Base-by-base conservation (phyloP, 2,113 vertebrate species). In the Pyrgilauda ruficollis region DNA sequence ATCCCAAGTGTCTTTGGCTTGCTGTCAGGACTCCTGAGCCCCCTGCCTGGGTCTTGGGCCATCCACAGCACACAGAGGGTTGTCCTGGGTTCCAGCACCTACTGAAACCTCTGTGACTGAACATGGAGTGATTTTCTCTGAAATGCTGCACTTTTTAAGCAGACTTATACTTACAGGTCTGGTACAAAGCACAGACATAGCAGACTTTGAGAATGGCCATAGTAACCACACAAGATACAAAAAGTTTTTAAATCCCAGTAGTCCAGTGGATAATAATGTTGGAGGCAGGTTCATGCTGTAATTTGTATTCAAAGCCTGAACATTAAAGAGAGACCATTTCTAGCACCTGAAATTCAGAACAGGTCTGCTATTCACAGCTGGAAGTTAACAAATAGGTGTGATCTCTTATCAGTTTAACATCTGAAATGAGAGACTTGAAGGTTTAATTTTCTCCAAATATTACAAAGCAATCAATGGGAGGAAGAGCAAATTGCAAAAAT, bases 241-340 rank as follows among this genome's bases (percentile, higher is more conserved):
- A 84, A 69, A 62, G 33, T 50, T 89, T 96, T 86, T 76, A 79
- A 96, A 87, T 89, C 74, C 63, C 91, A 43, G 41, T 62, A 73
- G 61, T 49, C 53, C 37, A 50, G 21, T 20, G 53, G 74, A 64
- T 91, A 93, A 50, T 73, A 87, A 91, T 26, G 67, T 64, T 87
- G 41, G 81, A 89, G 62, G 82, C 9, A 22, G 50, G 30, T 76
- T 94, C 67, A 62, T 47, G 30, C 46, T 77, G 21, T 49, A 85
- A 93, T 91, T 93, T 87, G 74, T 93, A 85, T 76, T 89, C 84
- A 96, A 76, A 93, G 37, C 55, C 85, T 94, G 62, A 89, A 49
- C 55, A 41, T 37, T 49, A 68, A 46, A 76, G 26, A 82, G 53
- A 93, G 28, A 68, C 10, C 11, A 43, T 77, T 82, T 58, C 53